Base-by-base conservation (phyloP, 2,888 invertebrate genomes). In the Lasioglossum calceatum region DNA sequence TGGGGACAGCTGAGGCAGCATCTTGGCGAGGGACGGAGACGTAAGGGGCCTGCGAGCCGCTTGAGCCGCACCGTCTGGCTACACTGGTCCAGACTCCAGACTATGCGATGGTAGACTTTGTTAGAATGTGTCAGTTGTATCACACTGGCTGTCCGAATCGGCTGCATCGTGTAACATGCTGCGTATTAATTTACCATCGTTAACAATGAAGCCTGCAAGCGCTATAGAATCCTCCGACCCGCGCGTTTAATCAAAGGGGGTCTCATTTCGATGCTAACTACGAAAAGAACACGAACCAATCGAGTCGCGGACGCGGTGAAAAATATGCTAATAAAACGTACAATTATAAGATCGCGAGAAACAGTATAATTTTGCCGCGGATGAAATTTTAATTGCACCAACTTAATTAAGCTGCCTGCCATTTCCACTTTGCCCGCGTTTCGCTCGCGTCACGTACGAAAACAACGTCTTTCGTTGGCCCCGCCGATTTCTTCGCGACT, bases 301-400 rank as follows among this genome's bases (percentile, higher is more conserved):
- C 32, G 81, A 80, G 73, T 36, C 44, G 14, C 47, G 14, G 70
- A 23, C 70, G 19, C 1, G 36, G 23, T 10, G 1, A 32, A 78
- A 67, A 74, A 61, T 73, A 58, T 39, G 73, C 82, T 67, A 72
- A 82, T 67, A 54, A 72, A 72, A 82, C 50, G 50, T 32, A 19
- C 50, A 39, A 42, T 58, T 74, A 86, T 89, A 89, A 82, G 84
- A 85, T 89, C 90, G 87, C 84, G 84, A 88, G 83, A 88, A 89
- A 88, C 85, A 89, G 85, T 91, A 92, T 91, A 88, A 92, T 92
- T 92, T 91, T 91, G 87, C 85, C 89, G 86, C 87, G 89, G 91
- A 91, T 91, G 90, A 88, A 87, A 87, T 93, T 93, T 93, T 93
- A 93, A 91, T 92, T 92, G 86, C 88, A 87, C 92, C 91, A 91